Conservation (phyloP, 2,797 vertebrate species). For the Borostomias antarcticus region DNA sequence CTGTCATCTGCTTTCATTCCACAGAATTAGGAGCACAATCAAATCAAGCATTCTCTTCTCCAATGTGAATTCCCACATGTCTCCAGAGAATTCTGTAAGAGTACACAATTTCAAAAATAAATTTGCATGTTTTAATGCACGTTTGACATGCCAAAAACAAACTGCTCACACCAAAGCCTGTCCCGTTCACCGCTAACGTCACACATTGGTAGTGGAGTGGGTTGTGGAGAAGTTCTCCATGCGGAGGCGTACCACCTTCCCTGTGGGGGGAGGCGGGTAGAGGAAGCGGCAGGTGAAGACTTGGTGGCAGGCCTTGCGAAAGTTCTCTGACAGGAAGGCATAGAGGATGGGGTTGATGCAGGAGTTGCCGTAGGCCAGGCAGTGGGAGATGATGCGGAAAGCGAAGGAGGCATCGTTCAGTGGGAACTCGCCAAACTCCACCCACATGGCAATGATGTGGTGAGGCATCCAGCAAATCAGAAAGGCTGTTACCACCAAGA, state of each 20-base stretch:
- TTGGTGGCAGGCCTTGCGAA: slow-evolving; percentile 79
- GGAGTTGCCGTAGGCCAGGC: slow-evolving; percentile 84
- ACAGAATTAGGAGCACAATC: too few species aligned
- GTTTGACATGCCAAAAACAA: too few species aligned
- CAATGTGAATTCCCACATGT: not conserved
- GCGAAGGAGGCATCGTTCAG: slow-evolving; percentile 78
- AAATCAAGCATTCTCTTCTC: too few species aligned
- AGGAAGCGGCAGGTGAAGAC: slow-evolving; percentile 68
- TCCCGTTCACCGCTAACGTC: too few species aligned
- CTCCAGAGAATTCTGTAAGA: too few species aligned
- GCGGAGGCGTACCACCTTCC: slow-evolving; percentile 71
- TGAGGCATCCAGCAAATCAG: slow-evolving; percentile 86
- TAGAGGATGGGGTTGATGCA: slow-evolving; percentile 87
- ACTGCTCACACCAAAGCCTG: too few species aligned
- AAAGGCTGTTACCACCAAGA: slow-evolving; percentile 80
- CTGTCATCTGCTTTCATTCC: too few species aligned
- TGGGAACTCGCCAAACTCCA: slow-evolving; percentile 81
- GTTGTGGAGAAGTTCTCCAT: slow-evolving; percentile 82
- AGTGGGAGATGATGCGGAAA: slow-evolving; percentile 82
- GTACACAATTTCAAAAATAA: too few species aligned
- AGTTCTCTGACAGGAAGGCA: slow-evolving; percentile 85
- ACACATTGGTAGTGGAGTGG: slow-evolving; percentile 51
- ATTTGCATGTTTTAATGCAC: too few species aligned
- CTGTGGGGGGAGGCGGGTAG: slow-evolving; percentile 29
- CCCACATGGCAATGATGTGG: slow-evolving; percentile 86